Percentiles rank a stretch among this genome's conserved stretches.
Evolutionary conservation across 2,113 vertebrate genomes (phyloP).

Genomic region (Excalfactoria chinensis): DNA sequence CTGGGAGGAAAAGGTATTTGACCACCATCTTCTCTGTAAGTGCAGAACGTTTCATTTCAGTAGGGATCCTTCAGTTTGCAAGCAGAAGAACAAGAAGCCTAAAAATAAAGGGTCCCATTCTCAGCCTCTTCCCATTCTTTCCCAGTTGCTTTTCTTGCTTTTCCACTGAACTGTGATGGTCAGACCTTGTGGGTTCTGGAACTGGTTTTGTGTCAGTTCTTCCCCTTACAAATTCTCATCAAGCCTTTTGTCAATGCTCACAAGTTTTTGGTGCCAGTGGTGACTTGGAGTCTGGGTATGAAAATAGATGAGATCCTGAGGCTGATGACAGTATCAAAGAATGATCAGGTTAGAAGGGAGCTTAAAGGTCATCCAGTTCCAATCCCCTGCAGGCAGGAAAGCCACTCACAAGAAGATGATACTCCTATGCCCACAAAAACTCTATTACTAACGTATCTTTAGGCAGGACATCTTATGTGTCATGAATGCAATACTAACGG

Average conservation of each 20-base stretch:
- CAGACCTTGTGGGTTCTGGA: not conserved
- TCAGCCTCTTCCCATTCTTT: not conserved
- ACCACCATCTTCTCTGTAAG: not conserved
- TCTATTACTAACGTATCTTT: not conserved
- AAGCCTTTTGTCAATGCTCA: not conserved
- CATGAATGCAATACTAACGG: not conserved
- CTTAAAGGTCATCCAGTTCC: not conserved
- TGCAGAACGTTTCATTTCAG: not conserved
- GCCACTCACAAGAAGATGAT: not conserved
- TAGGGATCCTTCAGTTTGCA: not conserved
- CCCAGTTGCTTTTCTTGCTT: not conserved
- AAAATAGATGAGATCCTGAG: not conserved
- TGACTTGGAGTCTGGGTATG: not conserved
- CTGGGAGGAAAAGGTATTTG: not conserved
- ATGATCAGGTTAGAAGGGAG: not conserved
- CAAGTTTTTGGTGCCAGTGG: not conserved
- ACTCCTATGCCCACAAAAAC: not conserved
- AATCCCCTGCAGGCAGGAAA: not conserved
- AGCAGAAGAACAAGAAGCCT: not conserved
- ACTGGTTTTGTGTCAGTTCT: not conserved
- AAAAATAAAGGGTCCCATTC: not conserved
- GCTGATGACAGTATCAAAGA: not conserved
- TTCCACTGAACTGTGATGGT: not conserved
- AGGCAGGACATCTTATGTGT: too few species aligned
- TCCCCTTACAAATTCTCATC: not conserved